Base-by-base conservation (phyloP, 2,113 vertebrate species). In the Sinosuthora webbiana region DNA sequence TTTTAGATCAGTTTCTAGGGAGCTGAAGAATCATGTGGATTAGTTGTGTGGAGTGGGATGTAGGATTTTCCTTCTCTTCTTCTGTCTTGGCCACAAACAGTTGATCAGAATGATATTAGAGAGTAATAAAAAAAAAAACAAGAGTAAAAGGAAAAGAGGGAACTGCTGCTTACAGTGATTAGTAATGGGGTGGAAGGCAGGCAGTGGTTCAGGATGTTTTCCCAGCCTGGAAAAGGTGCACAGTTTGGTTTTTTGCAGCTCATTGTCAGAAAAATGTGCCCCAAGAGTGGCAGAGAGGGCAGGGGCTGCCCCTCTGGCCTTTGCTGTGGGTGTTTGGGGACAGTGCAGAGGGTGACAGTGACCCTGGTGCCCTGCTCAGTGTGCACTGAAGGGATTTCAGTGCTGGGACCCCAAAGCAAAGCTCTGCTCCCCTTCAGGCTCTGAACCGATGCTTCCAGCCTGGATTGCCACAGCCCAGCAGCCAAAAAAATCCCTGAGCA, bases 111-210 rank as follows among this genome's bases (percentile, higher is more conserved):
- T 80, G 19, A 18, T 64, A 28, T 77, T 71, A 73, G 39, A 37
- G 12, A 90, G 30, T 31, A 74, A 76, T 31, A 11, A 8, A 23
- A 67, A 65, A 30, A n/a, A 10, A 30, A 16, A 3, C 4, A 21
- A 11, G 15, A 9, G 21, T 24, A 21, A 22, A 62, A 52, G 20
- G 56, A 50, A 49, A 69, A 90, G 49, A 76, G 9, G 10, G 37
- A 92, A 9, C 77, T 94, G 83, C 77, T 94, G 77, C 87, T 91
- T 82, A 13, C 57, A 87, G 60, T n/a, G 81, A 87, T 91, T 82
- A 86, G 86, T 84, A 62, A 91, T 52, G 78, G 87, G 6, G 23
- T 89, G 53, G 62, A 49, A 57, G 17, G 84, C 10, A 94, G 16
- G 62, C 91, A 94, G 17, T 30, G 49, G 23, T 21, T 85, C 41